A percentile compares a stretch with the other conserved stretches of the same genome.
phyloP scores from a whole-genome alignment of 2,113 vertebrate genomes.

The rabbit (Oryctolagus cuniculus) region DNA sequence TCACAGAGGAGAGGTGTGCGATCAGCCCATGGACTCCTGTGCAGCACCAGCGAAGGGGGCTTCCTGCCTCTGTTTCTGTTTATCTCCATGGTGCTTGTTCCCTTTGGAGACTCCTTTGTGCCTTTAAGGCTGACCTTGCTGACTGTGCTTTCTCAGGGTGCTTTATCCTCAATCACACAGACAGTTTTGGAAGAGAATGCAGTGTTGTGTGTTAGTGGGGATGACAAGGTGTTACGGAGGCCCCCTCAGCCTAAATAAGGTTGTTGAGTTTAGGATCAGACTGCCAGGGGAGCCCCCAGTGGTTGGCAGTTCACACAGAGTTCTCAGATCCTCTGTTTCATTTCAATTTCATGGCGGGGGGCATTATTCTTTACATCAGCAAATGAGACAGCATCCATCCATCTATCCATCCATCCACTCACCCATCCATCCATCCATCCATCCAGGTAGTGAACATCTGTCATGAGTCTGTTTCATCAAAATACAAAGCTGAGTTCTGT shows the following conservation, averaged over 20 bases:
- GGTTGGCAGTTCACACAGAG: too few species aligned
- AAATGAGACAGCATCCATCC: not conserved
- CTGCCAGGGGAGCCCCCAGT: not conserved
- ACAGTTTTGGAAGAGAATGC: too few species aligned
- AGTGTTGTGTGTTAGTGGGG: too few species aligned
- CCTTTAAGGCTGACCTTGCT: not conserved
- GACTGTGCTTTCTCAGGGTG: not conserved
- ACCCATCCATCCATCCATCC: not conserved
- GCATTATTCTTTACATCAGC: not conserved
- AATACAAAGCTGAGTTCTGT: not conserved
- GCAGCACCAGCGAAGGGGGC: not conserved
- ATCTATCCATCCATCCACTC: too few species aligned
- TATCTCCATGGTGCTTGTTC: too few species aligned
- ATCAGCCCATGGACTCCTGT: not conserved
- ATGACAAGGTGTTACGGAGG: not conserved
- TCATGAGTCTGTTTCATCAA: not conserved
- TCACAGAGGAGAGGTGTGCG: not conserved
- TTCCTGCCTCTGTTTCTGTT: not conserved
- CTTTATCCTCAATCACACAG: not conserved
- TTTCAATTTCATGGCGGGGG: not conserved
- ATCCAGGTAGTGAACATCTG: not conserved
- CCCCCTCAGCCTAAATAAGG: not conserved
- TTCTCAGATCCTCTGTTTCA: not conserved
- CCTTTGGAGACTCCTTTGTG: not conserved
- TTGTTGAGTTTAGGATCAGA: not conserved